Evolutionary conservation across 1,140 invertebrate species (phyloP).

Genomic region (Bombus cullumanus): DNA sequence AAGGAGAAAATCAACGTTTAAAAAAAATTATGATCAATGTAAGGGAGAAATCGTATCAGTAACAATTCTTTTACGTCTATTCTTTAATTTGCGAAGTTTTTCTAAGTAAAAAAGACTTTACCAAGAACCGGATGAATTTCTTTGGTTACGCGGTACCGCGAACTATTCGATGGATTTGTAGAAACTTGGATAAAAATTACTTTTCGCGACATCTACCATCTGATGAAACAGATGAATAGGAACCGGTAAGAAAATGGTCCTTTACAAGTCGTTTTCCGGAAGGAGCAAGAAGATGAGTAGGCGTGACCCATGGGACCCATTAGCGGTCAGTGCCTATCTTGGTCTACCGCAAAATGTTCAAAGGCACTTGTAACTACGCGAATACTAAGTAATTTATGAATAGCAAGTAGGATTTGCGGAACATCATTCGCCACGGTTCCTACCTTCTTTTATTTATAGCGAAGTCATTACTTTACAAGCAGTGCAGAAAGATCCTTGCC

Average conservation of each 20-base stretch:
- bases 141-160: too few relatives aligned
- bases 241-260: neutral
- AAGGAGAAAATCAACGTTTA: too few relatives aligned
- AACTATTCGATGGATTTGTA: too few relatives aligned
- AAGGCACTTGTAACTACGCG: constrained; percentile 49
- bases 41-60: too few relatives aligned
- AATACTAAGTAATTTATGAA: constrained; percentile 72
- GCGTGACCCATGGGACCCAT: constrained; percentile 58
- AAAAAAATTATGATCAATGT: too few relatives aligned
- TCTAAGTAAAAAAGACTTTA: too few relatives aligned
- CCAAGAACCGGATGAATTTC: too few relatives aligned
- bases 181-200: neutral
- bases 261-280: neutral
- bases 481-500: neutral
- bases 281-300: neutral
- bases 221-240: neutral
- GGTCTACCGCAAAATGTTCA: constrained; percentile 61
- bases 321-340: constrained; percentile 65
- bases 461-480: constrained; percentile 56
- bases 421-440: constrained; percentile 43
- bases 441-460: constrained; percentile 24
- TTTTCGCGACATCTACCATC: neutral
- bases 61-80: too few relatives aligned
- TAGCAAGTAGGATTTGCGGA: constrained; percentile 42
- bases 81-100: too few relatives aligned